Evolutionary conservation across 2,113 vertebrate genomes (phyloP).

Genomic region (Ammodytes dubius): DNA sequence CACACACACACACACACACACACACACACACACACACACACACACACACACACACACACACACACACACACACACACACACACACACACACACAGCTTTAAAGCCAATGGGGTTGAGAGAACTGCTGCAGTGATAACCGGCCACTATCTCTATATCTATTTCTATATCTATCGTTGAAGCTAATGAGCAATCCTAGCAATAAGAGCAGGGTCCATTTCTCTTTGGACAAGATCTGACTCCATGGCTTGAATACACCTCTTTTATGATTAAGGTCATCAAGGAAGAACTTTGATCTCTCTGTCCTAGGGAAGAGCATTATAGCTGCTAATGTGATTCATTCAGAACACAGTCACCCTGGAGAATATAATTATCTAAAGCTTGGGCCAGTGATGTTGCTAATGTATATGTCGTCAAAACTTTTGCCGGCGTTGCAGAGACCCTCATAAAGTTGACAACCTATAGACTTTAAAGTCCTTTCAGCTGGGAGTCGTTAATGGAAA

Average conservation of each 20-base stretch:
- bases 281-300: slow-evolving; percentile 9
- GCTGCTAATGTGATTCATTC: slow-evolving; percentile 21
- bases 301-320: slow-evolving; percentile 4
- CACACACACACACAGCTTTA: neutral
- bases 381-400: slow-evolving; percentile 4
- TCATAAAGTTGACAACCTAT: slow-evolving; percentile 24
- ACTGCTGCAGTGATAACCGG: neutral
- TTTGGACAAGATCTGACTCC: neutral
- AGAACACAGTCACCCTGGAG: neutral
- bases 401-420: neutral
- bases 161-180: neutral
- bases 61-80: neutral
- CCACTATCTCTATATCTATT: neutral
- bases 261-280: slow-evolving; percentile 24
- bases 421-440: slow-evolving; percentile 1
- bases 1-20: neutral
- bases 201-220: neutral
- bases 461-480: slow-evolving; percentile 3
- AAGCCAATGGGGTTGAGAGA: neutral
- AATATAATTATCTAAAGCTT: slow-evolving; percentile 1
- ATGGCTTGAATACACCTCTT: neutral
- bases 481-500: neutral
- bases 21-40: neutral
- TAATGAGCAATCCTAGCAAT: slow-evolving; percentile 20
- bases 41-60: neutral